A percentile compares a stretch with the other conserved stretches of the same genome.
These are phyloP conservation scores for Tragelaphus imberbis DNA, from an alignment of 2,113 vertebrate genomes.

Conservation along the genomic window DNA sequence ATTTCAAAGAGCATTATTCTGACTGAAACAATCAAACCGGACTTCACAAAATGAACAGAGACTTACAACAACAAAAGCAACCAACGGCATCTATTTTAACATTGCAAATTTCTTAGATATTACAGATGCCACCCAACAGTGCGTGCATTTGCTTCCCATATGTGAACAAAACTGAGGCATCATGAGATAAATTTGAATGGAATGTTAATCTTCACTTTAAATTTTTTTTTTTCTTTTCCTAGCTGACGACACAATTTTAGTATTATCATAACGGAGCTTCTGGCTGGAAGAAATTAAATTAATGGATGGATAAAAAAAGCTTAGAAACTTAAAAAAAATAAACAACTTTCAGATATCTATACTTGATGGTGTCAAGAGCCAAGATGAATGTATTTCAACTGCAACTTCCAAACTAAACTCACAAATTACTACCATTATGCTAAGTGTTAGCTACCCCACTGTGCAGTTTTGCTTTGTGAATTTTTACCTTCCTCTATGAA, in stretches of 20 bases:
- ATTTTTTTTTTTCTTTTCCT: conserved; percentile 58
- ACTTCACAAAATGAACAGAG: conserved; percentile 57
- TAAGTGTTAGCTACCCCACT: conserved; percentile 85
- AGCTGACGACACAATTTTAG: conserved; percentile 61
- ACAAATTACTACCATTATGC: conserved; percentile 87
- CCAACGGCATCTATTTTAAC: conserved; percentile 27
- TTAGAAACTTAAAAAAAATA: conserved; percentile 63
- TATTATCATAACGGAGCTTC: conserved; percentile 64
- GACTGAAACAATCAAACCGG: background rate
- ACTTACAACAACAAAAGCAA: conserved; percentile 62
- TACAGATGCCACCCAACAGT: conserved; percentile 66
- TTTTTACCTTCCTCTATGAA: conserved; percentile 88
- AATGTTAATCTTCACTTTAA: conserved; percentile 54
- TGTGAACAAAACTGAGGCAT: conserved; percentile 57
- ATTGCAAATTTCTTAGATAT: conserved; percentile 51
- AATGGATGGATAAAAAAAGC: conserved; percentile 64
- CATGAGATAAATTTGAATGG: conserved; percentile 59
- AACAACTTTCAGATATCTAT: conserved; percentile 76
- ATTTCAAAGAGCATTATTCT: background rate
- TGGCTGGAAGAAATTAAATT: conserved; percentile 64
- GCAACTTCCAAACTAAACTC: conserved; percentile 85
- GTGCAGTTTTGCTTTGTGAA: conserved; percentile 88
- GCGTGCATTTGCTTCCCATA: conserved; percentile 38
- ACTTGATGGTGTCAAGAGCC: conserved; percentile 77
- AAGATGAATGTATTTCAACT: conserved; percentile 81